A percentile compares a stretch with the other conserved stretches of the same genome.
phyloP scores from a whole-genome alignment of 1,140 invertebrate species.

The Drosophila pectinifera region DNA sequence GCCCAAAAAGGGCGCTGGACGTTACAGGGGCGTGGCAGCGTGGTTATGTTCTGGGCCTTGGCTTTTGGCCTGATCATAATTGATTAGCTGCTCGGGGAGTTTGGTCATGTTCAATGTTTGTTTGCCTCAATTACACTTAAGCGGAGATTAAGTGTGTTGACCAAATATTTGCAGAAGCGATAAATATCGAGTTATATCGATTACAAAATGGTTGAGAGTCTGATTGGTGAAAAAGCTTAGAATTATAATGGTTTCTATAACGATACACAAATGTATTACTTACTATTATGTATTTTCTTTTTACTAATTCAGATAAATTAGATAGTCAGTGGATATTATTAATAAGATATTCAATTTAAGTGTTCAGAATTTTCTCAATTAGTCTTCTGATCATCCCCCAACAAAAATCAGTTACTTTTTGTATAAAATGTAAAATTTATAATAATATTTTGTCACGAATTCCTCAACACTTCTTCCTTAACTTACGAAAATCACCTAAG shows the following conservation, averaged over 20 bases:
- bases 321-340: not conserved
- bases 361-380: too few relatives aligned
- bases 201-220: not conserved
- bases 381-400: too few relatives aligned
- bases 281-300: too few relatives aligned
- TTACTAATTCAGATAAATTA: not conserved
- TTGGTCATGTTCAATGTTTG: constrained; percentile 37
- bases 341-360: too few relatives aligned
- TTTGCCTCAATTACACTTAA: constrained; percentile 50
- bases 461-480: too few relatives aligned
- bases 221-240: not conserved
- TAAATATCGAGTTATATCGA: constrained; percentile 29
- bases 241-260: not conserved
- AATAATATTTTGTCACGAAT: not conserved
- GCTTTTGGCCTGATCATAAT: constrained; percentile 51
- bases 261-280: not conserved
- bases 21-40: constrained; percentile 17
- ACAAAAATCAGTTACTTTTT: too few relatives aligned
- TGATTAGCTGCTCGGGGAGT: constrained; percentile 37
- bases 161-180: constrained; percentile 18
- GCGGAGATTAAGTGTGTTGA: constrained; percentile 37
- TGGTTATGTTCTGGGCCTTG: constrained; percentile 13
- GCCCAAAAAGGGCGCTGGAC: not conserved
- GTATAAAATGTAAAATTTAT: too few relatives aligned
- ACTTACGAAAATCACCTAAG: not conserved